Base-by-base conservation (phyloP, 2,888 invertebrate species). In the Protodeltote pygarga region DNA sequence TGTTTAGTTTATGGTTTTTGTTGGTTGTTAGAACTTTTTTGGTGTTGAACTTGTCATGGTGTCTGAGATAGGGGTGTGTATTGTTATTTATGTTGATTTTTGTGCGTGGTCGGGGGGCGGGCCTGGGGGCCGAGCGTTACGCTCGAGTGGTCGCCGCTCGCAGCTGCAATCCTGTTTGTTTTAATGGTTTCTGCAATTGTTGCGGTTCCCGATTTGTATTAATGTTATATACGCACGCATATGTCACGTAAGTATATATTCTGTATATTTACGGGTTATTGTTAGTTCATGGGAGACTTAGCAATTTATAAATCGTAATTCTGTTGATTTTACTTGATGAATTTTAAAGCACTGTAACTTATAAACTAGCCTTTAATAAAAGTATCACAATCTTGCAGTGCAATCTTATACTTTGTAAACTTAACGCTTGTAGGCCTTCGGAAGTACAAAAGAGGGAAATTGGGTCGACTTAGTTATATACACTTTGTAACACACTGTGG, bases 21-120 rank as follows among this genome's bases (percentile, higher is more conserved):
- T 40, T 62, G 53, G 48, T 40, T 35, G 17, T 72, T 75, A 27
- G 9, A 62, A 34, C 60, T 50, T 77, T 79, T 78, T 65, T 39
- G 42, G 39, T 8, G 24, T 32, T 31, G 17, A 27, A 28, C 8
- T 24, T 82, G 83, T 85, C 79, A 82, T 81, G 79, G 86, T 88
- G 85, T 87, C 77, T 85, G 83, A 87, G 88, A 89, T 90, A 88
- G 91, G 92, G 92, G 91, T 91, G 90, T 90, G 87, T 87, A 88
- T 89, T 89, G 90, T 91, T 92, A 91, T 90, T 90, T 90, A 92
- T 91, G 91, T 89, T 91, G 90, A 89, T 89, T 91, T 89, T 85
- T 86, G 88, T 87, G 83, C 86, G 79, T 79, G 79, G 75, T 75
- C 80, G 66, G 75, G 83, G 85, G 89, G 91, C 89, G 89, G 90